These are phyloP conservation scores for Dicranocentrus wangi DNA, from an alignment of 2,888 invertebrate species.

Conservation along the genomic window DNA sequence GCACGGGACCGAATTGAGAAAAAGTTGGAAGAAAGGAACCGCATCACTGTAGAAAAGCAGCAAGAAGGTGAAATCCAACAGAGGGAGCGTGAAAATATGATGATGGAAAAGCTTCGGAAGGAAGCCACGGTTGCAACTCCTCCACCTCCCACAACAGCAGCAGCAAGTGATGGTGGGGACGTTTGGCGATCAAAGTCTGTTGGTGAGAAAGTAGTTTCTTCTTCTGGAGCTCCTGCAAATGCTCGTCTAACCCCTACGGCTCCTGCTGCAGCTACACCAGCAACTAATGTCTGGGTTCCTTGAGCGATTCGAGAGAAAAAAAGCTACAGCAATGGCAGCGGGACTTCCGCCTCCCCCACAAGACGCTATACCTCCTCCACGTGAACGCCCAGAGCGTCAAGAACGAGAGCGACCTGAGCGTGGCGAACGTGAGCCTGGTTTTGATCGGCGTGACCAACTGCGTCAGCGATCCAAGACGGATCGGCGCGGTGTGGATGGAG, in stretches of 20 bases:
- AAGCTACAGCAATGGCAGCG: constrained; percentile 39
- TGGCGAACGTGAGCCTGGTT: constrained; percentile 58
- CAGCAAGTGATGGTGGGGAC: constrained; percentile 31
- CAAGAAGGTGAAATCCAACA: constrained; percentile 75
- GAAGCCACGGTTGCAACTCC: constrained; percentile 68
- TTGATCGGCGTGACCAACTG: constrained; percentile 56
- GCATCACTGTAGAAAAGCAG: constrained; percentile 69
- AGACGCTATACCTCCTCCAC: constrained; percentile 45
- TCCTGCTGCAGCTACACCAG: background rate
- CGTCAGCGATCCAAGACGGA: constrained; percentile 60
- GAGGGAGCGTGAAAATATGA: constrained; percentile 67
- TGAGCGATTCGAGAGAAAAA: constrained; percentile 52
- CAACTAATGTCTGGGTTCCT: constrained; percentile 52
- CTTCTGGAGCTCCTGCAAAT: constrained; percentile 10
- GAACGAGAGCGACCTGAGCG: constrained; percentile 65
- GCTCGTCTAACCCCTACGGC: background rate
- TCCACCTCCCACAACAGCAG: too few relatives aligned
- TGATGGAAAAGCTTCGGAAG: constrained; percentile 69
- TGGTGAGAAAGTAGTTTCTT: constrained; percentile 10
- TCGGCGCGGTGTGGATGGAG: constrained; percentile 29
- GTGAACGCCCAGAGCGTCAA: constrained; percentile 40
- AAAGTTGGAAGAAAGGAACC: constrained; percentile 69
- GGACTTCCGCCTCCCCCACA: constrained; percentile 65
- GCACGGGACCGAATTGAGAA: constrained; percentile 73
- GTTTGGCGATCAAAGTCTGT: constrained; percentile 42